These are phyloP conservation scores for Smithornis capensis DNA, from an alignment of 2,113 vertebrate species.

Conservation along the genomic window DNA sequence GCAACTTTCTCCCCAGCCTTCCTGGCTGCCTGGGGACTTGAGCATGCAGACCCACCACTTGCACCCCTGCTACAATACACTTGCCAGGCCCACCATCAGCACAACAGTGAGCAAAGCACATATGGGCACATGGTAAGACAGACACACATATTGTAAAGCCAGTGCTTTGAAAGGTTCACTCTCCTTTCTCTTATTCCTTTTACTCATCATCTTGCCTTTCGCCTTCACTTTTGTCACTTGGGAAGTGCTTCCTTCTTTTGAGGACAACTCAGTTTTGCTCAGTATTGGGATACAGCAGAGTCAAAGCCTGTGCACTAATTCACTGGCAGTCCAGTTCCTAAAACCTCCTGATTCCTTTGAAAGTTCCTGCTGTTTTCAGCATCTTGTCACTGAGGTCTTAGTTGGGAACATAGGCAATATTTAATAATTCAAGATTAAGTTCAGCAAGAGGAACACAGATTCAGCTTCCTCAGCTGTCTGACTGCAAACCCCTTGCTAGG, in stretches of 20 bases:
- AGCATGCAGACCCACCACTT: background rate
- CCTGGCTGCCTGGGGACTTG: background rate
- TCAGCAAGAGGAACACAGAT: background rate
- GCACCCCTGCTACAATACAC: background rate
- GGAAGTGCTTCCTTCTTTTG: background rate
- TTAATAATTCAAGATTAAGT: background rate
- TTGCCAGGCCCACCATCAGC: background rate
- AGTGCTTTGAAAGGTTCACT: background rate
- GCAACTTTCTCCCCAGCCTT: background rate
- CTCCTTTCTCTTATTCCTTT: background rate
- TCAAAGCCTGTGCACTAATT: background rate
- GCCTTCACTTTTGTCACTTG: background rate
- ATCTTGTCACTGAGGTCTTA: background rate
- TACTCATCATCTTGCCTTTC: background rate
- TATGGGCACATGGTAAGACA: accelerated
- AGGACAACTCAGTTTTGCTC: background rate
- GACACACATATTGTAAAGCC: accelerated
- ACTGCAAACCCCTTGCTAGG: background rate
- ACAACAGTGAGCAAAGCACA: background rate
- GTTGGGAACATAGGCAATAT: background rate
- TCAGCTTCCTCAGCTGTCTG: background rate
- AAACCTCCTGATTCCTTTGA: background rate
- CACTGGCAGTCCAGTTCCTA: background rate
- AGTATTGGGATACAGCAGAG: accelerated
- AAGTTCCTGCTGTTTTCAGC: background rate